Evolutionary conservation across 2,888 invertebrate genomes (phyloP), one percentile per base, ranked within the genome.

Genomic region (Tachystola acroxantha): DNA sequence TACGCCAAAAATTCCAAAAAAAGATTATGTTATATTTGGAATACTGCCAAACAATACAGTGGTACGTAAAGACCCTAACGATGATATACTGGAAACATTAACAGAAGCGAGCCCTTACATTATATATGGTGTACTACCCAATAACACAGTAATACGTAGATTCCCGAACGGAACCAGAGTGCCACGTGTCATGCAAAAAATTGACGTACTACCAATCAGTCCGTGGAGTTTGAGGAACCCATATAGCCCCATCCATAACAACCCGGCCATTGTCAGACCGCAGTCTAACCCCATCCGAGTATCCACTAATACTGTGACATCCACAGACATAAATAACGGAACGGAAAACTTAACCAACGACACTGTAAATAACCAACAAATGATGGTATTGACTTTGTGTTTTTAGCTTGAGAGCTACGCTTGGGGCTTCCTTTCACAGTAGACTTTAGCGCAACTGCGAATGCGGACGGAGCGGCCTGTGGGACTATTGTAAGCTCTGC

Each of bases 121-220:
- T 57, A 89, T 93, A 69, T 92, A 92, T 61, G 93, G 93, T 69
- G 89, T 93, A 61, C 91, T 91, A 72, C 93, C 93, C 52, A 93
- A 93, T 86, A 93, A 93, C 79, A 93, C 91, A 71, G 86, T 93
- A 72, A 91, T 94, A 69, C 91, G 92, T 81, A 93, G 92, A 84
- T 94, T 91, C 70, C 93, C 93, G 49, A 94, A 94, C 64, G 94
- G 94, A 73, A 93, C 93, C 68, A 84, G 91, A 76, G 91, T 93
- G 74, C 93, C 93, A 76, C 91, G 92, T 65, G 71, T 85, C 64
- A 81, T 79, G 70, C 84, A 85, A 77, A 84, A 84, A 76, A 87
- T 88, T 80, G 89, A 89, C 75, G 74, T 89, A 78, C 79, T 88
- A 75, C 84, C 89, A 80, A 88, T 89, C 67, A 88, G 89, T 61